Evolutionary conservation across 35 echinoderm and acorn worm genomes (phyloP).

Genomic region (Heliocidaris tuberculata): DNA sequence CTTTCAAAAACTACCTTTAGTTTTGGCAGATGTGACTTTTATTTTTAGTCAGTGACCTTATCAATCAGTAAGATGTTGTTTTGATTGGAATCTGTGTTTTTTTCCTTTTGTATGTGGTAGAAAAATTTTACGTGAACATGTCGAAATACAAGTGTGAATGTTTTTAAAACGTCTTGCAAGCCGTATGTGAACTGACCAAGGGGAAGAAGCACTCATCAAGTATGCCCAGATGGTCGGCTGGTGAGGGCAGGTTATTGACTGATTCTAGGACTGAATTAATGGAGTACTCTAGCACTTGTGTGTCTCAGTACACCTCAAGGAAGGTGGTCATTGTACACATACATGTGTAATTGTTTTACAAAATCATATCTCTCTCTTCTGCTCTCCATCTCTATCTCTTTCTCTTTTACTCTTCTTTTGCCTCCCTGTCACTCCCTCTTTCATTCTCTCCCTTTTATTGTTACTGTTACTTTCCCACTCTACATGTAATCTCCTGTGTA

Average conservation of each 20-base stretch:
- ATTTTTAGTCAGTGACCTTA: too few species aligned
- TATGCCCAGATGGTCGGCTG: conserved; percentile 22
- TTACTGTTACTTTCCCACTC: too few species aligned
- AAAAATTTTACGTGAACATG: too few species aligned
- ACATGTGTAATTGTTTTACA: background rate
- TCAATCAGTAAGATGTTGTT: too few species aligned
- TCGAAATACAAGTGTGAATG: too few species aligned
- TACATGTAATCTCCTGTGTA: background rate
- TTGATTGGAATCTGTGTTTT: too few species aligned
- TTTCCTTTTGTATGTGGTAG: too few species aligned
- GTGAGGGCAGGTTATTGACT: conserved; percentile 11
- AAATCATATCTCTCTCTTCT: background rate
- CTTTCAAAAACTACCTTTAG: too few species aligned
- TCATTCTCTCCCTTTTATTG: background rate
- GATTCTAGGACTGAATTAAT: background rate
- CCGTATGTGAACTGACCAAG: background rate
- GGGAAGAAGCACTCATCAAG: conserved; percentile 19
- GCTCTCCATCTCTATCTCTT: background rate
- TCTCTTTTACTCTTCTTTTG: background rate
- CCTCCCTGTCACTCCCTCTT: background rate
- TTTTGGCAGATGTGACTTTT: too few species aligned
- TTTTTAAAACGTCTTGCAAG: background rate
- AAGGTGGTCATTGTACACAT: background rate
- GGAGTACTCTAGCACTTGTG: background rate
- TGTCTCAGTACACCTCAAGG: background rate